Evolutionary conservation across 1,140 invertebrate species (phyloP), one percentile per base, ranked within the genome.

Genomic region (Drosophila tristis): DNA sequence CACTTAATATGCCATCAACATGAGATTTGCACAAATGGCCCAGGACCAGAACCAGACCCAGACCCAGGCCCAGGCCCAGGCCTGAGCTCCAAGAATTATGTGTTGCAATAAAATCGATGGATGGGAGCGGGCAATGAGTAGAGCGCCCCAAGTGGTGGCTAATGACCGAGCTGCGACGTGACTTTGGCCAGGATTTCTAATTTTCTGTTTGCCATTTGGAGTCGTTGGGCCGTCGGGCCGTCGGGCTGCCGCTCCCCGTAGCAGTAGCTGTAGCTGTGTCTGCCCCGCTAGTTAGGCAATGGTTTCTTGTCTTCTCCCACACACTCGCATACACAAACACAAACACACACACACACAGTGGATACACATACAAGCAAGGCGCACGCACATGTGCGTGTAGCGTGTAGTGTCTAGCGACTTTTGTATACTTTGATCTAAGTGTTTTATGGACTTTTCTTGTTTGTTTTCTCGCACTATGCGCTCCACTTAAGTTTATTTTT

Each of bases 361-460:
- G 20, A 35, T 35, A 35, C 31, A 11, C 8, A 9, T 4, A 3
- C 3, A 9, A 35, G 4, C 42, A 25, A 47, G 15, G 20, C 39
- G 43, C 47, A 7, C 31, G 20, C 39, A 20, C 42, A 49, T 39
- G 63, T 73, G 70, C 11, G 11, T 35, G 31, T 35, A 25, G 23
- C 23, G 31, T 35, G 31, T 35, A 25, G 23, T 4, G 31, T 35
- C 8, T 13, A 39, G 11, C 11, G 11, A 39, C 35, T 39, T 39
- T 39, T 13, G 35, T 39, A 39, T 59, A 78, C 80, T 77, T 71
- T 70, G 80, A 90, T 84, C 80, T 89, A 89, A 89, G 84, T 89
- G 84, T 89, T 89, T 90, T 89, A 89, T 89, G 84, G 85, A 89
- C 85, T 90, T 89, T 89, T 76, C 84, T 80, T 89, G 84, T 89